These are phyloP conservation scores for Pipistrellus pygmaeus DNA, from an alignment of 2,797 vertebrate genomes.

Conservation along the genomic window DNA sequence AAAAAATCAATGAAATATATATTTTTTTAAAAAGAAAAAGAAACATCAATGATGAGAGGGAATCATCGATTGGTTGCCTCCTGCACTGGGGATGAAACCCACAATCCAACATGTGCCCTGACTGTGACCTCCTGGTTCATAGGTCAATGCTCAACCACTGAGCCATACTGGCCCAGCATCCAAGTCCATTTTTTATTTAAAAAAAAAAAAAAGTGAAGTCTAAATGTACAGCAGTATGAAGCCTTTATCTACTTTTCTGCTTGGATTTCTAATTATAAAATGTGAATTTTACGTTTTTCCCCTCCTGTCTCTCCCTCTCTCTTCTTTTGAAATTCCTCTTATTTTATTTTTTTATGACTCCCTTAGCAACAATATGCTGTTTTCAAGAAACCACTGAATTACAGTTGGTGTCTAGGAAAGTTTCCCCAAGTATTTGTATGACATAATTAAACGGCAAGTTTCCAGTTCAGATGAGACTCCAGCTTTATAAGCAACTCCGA, in stretches of 20 bases:
- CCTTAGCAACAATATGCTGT: slow-evolving; percentile 61
- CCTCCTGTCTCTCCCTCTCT: background rate
- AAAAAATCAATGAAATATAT: too few relatives aligned
- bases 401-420: slow-evolving; percentile 58
- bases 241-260: background rate
- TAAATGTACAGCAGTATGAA: background rate
- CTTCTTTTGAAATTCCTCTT: background rate
- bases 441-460: slow-evolving; percentile 62
- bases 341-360: slow-evolving; percentile 33
- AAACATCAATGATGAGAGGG: too few relatives aligned
- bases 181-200: background rate
- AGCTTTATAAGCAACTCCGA: slow-evolving; percentile 10
- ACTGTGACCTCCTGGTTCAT: too few relatives aligned
- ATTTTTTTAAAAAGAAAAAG: too few relatives aligned
- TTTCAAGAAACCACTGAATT: slow-evolving; percentile 68
- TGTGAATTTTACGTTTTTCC: slow-evolving; percentile 36
- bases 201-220: background rate
- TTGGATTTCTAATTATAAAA: slow-evolving; percentile 24
- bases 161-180: too few relatives aligned
- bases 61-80: too few relatives aligned
- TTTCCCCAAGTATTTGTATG: slow-evolving; percentile 52
- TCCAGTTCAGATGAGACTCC: slow-evolving; percentile 34
- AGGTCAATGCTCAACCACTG: too few relatives aligned
- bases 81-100: too few relatives aligned
- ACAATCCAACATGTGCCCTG: too few relatives aligned